A percentile compares a stretch with the other conserved stretches of the same genome.
These are phyloP conservation scores for Entosphenus tridentatus DNA, from an alignment of 2,113 vertebrate species.

Conservation along the genomic window DNA sequence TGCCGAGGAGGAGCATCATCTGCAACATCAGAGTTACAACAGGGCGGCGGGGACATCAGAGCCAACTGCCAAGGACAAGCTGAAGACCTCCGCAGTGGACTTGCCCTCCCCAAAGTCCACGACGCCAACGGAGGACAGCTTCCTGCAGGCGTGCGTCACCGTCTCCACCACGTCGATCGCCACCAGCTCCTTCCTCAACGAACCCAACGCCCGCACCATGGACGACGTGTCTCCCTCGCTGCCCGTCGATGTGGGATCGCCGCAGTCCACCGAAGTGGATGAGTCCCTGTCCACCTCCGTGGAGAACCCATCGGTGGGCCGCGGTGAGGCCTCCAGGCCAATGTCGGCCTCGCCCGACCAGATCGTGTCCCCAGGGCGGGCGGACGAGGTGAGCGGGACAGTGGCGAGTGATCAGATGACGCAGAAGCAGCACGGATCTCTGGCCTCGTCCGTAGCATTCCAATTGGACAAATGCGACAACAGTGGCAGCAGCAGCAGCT, in stretches of 20 bases:
- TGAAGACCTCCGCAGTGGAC: too few species aligned
- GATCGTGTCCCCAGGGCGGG: conserved; percentile 19
- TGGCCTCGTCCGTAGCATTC: too few species aligned
- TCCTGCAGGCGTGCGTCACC: background rate
- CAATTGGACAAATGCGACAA: too few species aligned
- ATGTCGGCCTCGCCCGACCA: conserved; percentile 8
- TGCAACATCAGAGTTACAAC: too few species aligned
- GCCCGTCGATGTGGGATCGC: conserved; percentile 48
- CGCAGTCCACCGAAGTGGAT: conserved; percentile 57
- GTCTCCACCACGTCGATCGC: conserved; percentile 27
- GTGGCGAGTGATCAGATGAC: too few species aligned
- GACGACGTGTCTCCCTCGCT: conserved; percentile 27
- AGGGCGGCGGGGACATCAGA: too few species aligned
- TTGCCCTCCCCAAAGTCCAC: too few species aligned
- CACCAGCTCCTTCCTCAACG: conserved; percentile 26
- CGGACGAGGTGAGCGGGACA: background rate
- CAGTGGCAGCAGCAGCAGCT: too few species aligned
- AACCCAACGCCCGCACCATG: background rate
- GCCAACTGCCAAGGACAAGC: too few species aligned
- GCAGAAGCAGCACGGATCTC: too few species aligned
- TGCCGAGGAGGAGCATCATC: too few species aligned
- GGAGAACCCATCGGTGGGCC: conserved; percentile 36
- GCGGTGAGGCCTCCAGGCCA: conserved; percentile 24
- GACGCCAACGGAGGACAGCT: too few species aligned
- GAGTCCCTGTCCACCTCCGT: conserved; percentile 58